Evolutionary conservation across 2,888 invertebrate species (phyloP), one percentile per base, ranked within the genome.

Genomic region (Zele albiditarsus): DNA sequence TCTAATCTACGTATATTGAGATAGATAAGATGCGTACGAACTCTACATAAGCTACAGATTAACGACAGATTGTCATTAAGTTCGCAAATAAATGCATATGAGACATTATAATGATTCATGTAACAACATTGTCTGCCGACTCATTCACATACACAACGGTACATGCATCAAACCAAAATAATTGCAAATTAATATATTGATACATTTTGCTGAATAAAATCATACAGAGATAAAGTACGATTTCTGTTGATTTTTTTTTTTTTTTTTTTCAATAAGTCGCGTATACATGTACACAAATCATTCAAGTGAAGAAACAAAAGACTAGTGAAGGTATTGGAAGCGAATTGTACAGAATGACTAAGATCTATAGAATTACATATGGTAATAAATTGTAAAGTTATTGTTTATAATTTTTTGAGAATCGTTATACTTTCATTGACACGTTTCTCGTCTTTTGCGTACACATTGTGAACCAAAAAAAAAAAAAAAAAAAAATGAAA

Each of bases 161-260:
- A 75, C 79, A 81, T 78, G 79, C 80, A 81, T 80, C 80, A 83
- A 81, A 83, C 80, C 81, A 80, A 84, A 81, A 81, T 81, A 81
- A 80, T 82, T 83, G 83, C 82, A 81, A 84, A 84, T 83, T 80
- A 78, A 83, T 83, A 82, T 83, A 83, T 82, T 82, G 81, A 82
- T 84, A 82, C 82, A 83, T 84, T 84, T 82, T 77, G 63, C 71
- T 69, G 72, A 77, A 70, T 46, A 38, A 70, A 74, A 73, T 57
- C 20, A 38, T 38, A 68, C 42, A 42, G 67, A 71, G 14, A 28
- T 60, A 14, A 60, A 28, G 28, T 60, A 3, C 57, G 25, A 27
- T 25, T 58, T 23, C 27, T 58, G 46, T 53, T 53, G n/a, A 53
- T 53, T 20, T 23, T 20, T 60, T 38, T 2, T 31, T 31, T 20